These are phyloP conservation scores for Ctenopoma multispine DNA, from an alignment of 2,797 vertebrate species.

Conservation along the genomic window DNA sequence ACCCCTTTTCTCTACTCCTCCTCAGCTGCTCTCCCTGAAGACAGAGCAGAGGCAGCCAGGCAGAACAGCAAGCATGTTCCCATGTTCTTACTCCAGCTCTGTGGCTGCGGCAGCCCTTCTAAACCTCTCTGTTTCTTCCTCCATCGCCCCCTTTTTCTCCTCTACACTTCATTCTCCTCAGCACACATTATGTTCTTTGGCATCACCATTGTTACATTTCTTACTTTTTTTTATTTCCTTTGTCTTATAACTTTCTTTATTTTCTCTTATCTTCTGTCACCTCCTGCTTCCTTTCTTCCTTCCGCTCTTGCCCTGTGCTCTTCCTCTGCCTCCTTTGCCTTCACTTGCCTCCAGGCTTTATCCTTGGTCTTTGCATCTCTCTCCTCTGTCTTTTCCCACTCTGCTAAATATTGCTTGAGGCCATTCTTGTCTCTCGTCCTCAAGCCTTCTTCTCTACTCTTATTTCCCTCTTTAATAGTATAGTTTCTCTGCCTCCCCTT, in stretches of 20 bases:
- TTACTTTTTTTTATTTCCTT: constrained; percentile 30
- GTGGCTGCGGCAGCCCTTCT: constrained; percentile 46
- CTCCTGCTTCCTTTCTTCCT: neutral
- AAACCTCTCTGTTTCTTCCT: constrained; percentile 34
- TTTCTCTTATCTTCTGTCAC: constrained; percentile 1
- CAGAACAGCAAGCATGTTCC: constrained; percentile 80
- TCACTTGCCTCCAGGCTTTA: constrained; percentile 41
- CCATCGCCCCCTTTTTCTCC: constrained; percentile 14
- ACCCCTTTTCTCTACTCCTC: constrained; percentile 58
- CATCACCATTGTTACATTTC: constrained; percentile 2
- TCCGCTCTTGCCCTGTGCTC: constrained; percentile 9
- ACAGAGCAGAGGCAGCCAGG: constrained; percentile 78
- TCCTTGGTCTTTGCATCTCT: constrained; percentile 33
- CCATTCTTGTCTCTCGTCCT: constrained; percentile 33
- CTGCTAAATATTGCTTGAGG: constrained; percentile 39
- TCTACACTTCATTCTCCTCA: constrained; percentile 4
- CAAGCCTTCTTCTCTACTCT: constrained; percentile 10
- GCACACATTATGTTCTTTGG: neutral
- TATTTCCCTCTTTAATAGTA: neutral
- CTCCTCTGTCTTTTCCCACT: constrained; percentile 20
- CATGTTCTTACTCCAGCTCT: constrained; percentile 60
- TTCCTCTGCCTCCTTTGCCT: constrained; percentile 24
- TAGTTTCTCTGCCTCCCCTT: neutral
- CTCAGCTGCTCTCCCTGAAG: constrained; percentile 81
- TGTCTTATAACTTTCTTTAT: constrained; percentile 11